Evolutionary conservation across 2,113 vertebrate genomes (phyloP), one percentile per base, ranked within the genome.

Genomic region (Cynocephalus volans): DNA sequence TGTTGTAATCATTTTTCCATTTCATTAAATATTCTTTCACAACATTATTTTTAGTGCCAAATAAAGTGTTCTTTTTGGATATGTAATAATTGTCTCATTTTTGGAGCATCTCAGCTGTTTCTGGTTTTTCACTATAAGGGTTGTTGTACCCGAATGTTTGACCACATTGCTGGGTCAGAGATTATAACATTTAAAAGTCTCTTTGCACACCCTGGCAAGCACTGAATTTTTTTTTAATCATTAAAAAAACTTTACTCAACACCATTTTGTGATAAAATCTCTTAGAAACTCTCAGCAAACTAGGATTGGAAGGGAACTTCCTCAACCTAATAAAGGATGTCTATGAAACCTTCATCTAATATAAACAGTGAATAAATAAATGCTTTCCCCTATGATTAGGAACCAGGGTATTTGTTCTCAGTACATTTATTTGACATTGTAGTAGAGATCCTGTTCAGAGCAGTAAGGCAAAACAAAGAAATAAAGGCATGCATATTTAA

Each of bases 21-120:
- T 91, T 85, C 4, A 58, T 95, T 75, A 65, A 80, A n/a, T 73
- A 23, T 92, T 73, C 28, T 86, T 87, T 77, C 54, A 18, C 15
- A 50, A 41, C 36, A 41, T 76, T 41, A 60, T 79, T 90, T 83
- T 77, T 90, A 90, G 41, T 80, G 28, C 56, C 67, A 80, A 23
- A 80, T 54, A 69, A 17, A 52, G 12, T 77, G 8, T 26, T 84
- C 17, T 70, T 87, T 80, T 52, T 88, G 12, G 41, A 56, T 80
- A 8, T 85, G 45, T 13, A 79, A 4, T 79, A 21, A 54, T 85
- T 41, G 41, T 41, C 4, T 76, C 85, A 70, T 72, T 79, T 87
- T 79, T 65, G 56, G 48, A 41, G 9, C 17, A 31, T 60, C 58
- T 82, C 41, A 67, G 6, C 48, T 24, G 15, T 70, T 86, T 54